Percentiles rank a stretch among this genome's conserved stretches.
Conservation (phyloP, 2,113 vertebrate genomes). For the Marcusenius ussheri region DNA sequence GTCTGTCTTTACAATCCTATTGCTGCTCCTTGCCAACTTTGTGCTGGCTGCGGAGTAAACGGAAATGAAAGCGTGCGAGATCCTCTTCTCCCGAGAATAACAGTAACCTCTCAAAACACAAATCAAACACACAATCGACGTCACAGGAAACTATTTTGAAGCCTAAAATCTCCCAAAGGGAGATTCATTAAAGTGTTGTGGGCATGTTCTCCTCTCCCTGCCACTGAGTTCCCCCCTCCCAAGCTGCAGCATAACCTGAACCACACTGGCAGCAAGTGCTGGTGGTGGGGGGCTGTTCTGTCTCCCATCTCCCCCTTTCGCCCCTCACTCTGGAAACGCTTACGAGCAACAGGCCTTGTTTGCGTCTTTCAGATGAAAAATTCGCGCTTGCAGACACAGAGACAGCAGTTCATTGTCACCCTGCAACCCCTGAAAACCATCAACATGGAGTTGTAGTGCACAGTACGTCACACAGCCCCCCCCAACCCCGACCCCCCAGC, state of each 20-base stretch:
- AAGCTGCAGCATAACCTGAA: constrained; percentile 65
- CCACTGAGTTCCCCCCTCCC: constrained; percentile 35
- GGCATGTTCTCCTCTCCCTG: constrained; percentile 55
- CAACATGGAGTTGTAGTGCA: background rate
- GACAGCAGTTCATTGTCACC: constrained; percentile 2
- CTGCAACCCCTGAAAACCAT: constrained; percentile 18
- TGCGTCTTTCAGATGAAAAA: constrained; percentile 24
- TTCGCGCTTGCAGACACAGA: background rate
- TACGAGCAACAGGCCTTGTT: constrained; percentile 26
- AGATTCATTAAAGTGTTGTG: constrained; percentile 66
- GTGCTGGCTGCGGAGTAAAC: constrained; percentile 66
- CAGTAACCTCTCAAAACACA: constrained; percentile 70
- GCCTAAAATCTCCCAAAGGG: constrained; percentile 70
- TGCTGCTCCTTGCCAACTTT: constrained; percentile 62
- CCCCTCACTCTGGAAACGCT: constrained; percentile 13
- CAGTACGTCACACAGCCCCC: background rate
- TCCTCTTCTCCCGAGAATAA: constrained; percentile 68
- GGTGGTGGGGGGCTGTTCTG: background rate
- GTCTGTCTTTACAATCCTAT: constrained; percentile 65
- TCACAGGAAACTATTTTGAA: constrained; percentile 75
- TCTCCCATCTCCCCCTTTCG: constrained; percentile 36
- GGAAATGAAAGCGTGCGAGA: constrained; percentile 74
- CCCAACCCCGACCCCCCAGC: constrained; percentile 9
- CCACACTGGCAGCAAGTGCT: constrained; percentile 28
- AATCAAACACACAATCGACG: constrained; percentile 74